Base-by-base conservation (phyloP, 2,113 vertebrate genomes). In the Scalopus aquaticus region DNA sequence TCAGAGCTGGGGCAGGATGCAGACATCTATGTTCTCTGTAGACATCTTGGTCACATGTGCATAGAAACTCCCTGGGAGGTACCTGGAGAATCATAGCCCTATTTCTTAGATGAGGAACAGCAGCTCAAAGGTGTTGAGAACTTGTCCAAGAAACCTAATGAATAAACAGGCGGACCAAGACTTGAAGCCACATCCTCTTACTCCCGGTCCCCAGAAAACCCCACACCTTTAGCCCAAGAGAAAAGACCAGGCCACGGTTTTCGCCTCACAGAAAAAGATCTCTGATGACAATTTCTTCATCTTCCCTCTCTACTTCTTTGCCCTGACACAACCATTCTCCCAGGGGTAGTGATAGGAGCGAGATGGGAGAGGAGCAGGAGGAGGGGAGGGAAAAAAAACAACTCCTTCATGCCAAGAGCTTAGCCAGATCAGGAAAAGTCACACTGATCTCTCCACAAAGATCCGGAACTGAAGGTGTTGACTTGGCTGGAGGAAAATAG, bases 91-190 rank as follows among this genome's bases (percentile, higher is more conserved):
- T 89, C 24, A 64, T 17, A 85, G 42, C 35, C 46, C n/a, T 46
- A 7, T 35, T 65, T 93, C 84, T 89, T n/a, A 69, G 42, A 82
- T 32, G 20, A 94, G 30, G n/a, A 95, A 69, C 35, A 65, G 42
- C 49, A 88, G 44, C 32, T 88, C 65, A 44, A 88, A 76, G 58
- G 22, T 20, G n/a, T n/a, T 74, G 44, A 28, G 17, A 81, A 94
- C 49, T 62, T 60, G 22, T 42, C 64, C 37, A 54, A 86, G 70
- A 96, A 90, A 24, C 22, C 51, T 26, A 58, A 76, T 12, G 67
- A 60, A 88, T 32, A 39, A 76, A 3, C 26, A 91, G 56, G 28
- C 24, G 79, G 37, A n/a, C n/a, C 26, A 56, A 64, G 70, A 49
- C 37, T 72, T 3, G 19, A 77, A 73, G 26, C 28, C 49, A 80